A percentile compares a stretch with the other conserved stretches of the same genome.
These are phyloP conservation scores for Clarias gariepinus DNA, from an alignment of 2,113 vertebrate species.

Conservation along the genomic window DNA sequence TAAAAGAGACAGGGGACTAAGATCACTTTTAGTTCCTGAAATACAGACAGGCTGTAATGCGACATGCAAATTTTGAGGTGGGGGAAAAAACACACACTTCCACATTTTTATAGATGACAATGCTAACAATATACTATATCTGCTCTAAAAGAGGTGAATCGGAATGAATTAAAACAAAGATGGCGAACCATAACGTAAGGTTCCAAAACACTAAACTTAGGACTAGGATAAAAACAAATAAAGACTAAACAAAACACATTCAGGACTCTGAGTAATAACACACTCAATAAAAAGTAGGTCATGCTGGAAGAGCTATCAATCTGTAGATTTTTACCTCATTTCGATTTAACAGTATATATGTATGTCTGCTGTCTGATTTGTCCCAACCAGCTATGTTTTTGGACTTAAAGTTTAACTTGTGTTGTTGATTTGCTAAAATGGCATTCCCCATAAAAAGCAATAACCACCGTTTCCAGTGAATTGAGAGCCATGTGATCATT, in stretches of 20 bases:
- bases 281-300: background rate
- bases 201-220: background rate
- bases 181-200: background rate
- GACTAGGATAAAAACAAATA: background rate
- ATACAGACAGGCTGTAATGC: background rate
- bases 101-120: background rate
- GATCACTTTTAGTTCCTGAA: constrained; percentile 35
- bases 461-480: too few species aligned
- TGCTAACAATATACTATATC: background rate
- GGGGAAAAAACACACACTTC: background rate
- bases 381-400: too few species aligned
- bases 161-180: background rate
- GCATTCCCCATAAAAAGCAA: too few species aligned
- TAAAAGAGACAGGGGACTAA: background rate
- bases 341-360: too few species aligned
- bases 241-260: background rate
- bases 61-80: background rate
- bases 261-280: background rate
- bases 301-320: too few species aligned
- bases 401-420: too few species aligned
- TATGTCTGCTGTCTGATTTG: too few species aligned
- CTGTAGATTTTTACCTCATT: too few species aligned
- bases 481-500: too few species aligned
- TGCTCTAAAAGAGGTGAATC: background rate
- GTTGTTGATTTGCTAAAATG: too few species aligned